Base-by-base conservation (phyloP, 2,888 invertebrate genomes). In the Rhagium mordax region DNA sequence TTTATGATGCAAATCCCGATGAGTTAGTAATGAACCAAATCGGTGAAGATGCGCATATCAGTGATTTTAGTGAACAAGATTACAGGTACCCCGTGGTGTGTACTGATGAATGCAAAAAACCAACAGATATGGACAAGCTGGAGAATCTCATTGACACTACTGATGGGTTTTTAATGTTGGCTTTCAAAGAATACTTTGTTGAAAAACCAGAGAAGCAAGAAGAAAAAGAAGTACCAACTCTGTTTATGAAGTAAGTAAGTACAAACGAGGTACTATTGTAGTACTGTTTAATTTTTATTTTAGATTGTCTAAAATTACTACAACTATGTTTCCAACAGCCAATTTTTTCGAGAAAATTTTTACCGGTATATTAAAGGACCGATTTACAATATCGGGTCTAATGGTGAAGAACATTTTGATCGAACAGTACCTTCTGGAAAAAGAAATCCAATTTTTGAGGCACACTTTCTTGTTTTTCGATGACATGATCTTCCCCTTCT, bases 101-200 rank as follows among this genome's bases (percentile, higher is more conserved):
- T 55, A 75, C 79, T 0, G 84, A 83, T 57, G 77, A 81, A 29
- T 80, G 77, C 62, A 83, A 82, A 69, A 80, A 81, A 33, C 77
- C 79, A 6, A 83, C 83, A 1, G 85, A 86, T 70, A 83, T 85
- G 83, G 85, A 86, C 70, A 82, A 81, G 71, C 74, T 86, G 21
- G 86, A 86, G 61, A 84, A 85, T 76, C 78, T 85, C 20, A 83
- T 86, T 3, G 86, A 87, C 72, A 83, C 82, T 0, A 76, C 81
- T 3, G 84, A 87, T 76, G 85, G 86, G 2, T 90, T 90, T 81
- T 77, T 90, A 24, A 87, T 88, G 81, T 86, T 87, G 77, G 89
- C 89, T 21, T 89, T 89, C 70, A 86, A 88, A 69, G 82, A 84
- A 13, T 89, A 87, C 78, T 84, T 89, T 33, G 74, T 80, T 24